Evolutionary conservation across 1,140 invertebrate species (phyloP), one percentile per base, ranked within the genome.

Genomic region (Coptotermes formosanus): DNA sequence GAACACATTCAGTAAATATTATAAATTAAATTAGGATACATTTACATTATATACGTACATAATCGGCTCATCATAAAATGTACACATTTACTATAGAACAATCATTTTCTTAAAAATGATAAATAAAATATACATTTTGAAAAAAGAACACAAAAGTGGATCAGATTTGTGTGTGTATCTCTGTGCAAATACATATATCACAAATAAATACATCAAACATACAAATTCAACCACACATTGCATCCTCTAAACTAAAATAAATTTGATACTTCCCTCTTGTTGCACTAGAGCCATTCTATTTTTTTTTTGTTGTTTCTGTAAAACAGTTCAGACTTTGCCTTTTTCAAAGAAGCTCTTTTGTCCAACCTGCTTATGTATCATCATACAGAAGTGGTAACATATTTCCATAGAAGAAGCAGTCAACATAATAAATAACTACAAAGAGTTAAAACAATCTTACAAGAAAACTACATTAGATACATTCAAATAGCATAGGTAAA

Each of bases 161-260:
- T 84, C 30, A 84, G 45, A 32, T 25, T 19, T 48, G 9, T 52
- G 44, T 84, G n/a, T 32, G 44, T 52, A 52, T 12, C 14, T 52
- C 83, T 84, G 43, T 84, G 83, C 83, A 84, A 83, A 84, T 84
- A 84, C 45, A n/a, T 52, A 84, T 84, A 84, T 84, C 83, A 84
- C 83, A 84, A 84, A 84, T 84, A 84, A 84, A 84, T 84, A 84
- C 83, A 84, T 59, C 83, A 52, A 84, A 84, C 83, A 84, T 84
- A 84, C 83, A 84, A 84, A 52, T 52, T 48, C 64, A 75, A 75
- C n/a, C 64, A 75, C n/a, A n/a, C 25, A 75, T 25, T 0, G 64
- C 64, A 75, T n/a, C 9, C 25, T n/a, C n/a, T 30, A 75, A 30
- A 75, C 25, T 75, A 30, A 30, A 75, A 64, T 23, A n/a, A 64